A percentile compares a stretch with the other conserved stretches of the same genome.
Evolutionary conservation across 2,113 vertebrate species (phyloP).

Genomic region (Hyperoodon ampullatus): DNA sequence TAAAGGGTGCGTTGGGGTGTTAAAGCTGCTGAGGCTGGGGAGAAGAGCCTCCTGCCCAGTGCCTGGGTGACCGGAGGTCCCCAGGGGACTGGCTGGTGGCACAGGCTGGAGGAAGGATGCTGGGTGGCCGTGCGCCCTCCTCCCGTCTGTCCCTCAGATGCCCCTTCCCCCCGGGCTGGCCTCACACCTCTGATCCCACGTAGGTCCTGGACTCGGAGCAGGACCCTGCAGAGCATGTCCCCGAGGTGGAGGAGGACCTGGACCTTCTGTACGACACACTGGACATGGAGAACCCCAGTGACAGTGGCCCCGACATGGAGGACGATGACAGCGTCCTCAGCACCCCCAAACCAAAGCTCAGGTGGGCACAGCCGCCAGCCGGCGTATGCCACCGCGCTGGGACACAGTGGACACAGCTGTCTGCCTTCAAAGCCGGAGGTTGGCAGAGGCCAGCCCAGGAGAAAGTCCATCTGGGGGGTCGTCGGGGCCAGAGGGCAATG

Average conservation of each 20-base stretch:
- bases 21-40: accelerated
- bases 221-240: constrained; percentile 93
- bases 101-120: too few relatives aligned
- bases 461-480: accelerated
- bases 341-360: constrained; percentile 97
- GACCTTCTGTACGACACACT: constrained; percentile 94
- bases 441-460: not conserved
- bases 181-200: accelerated
- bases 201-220: constrained; percentile 98
- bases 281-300: constrained; percentile 97
- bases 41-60: accelerated
- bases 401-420: accelerated
- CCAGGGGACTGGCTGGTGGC: accelerated
- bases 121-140: not conserved
- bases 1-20: accelerated
- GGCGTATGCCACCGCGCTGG: not conserved
- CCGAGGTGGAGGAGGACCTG: constrained; percentile 95
- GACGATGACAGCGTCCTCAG: constrained; percentile 98
- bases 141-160: not conserved
- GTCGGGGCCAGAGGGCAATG: accelerated
- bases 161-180: accelerated
- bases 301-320: constrained; percentile 96
- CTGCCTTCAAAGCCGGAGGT: not conserved
- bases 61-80: accelerated
- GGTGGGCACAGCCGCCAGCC: constrained; percentile 83